Evolutionary conservation across 2,113 vertebrate genomes (phyloP).

Genomic region (Eretmodus cyanostictus): DNA sequence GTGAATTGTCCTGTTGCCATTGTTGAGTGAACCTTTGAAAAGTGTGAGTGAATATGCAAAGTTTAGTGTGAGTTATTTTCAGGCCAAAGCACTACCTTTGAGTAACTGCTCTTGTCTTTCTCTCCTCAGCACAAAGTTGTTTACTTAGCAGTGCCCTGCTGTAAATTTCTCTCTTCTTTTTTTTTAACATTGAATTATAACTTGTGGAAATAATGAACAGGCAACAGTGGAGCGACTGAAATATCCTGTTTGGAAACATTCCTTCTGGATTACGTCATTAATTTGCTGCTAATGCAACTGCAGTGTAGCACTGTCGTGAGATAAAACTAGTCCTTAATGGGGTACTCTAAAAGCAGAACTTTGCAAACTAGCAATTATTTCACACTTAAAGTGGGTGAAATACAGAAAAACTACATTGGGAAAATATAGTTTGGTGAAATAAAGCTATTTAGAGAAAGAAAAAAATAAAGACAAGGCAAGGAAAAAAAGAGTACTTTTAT

Average conservation of each 20-base stretch:
- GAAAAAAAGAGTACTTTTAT: background rate
- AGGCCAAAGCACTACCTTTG: background rate
- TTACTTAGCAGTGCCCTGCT: background rate
- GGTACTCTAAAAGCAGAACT: background rate
- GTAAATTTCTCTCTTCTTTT: background rate
- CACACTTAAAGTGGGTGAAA: background rate
- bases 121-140: background rate
- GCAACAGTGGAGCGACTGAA: background rate
- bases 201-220: background rate
- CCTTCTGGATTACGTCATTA: background rate
- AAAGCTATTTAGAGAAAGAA: background rate
- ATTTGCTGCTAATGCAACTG: background rate
- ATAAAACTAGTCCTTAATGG: background rate
- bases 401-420: background rate
- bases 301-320: background rate
- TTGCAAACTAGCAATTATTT: background rate
- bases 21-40: background rate
- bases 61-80: background rate
- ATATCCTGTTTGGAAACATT: background rate
- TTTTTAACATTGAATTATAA: background rate
- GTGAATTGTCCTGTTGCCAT: background rate
- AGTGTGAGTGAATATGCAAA: background rate
- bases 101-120: background rate
- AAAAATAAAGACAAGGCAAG: background rate
- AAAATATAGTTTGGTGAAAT: background rate